Conservation (phyloP, 2,113 vertebrate species). For the Hippocampus abdominalis region DNA sequence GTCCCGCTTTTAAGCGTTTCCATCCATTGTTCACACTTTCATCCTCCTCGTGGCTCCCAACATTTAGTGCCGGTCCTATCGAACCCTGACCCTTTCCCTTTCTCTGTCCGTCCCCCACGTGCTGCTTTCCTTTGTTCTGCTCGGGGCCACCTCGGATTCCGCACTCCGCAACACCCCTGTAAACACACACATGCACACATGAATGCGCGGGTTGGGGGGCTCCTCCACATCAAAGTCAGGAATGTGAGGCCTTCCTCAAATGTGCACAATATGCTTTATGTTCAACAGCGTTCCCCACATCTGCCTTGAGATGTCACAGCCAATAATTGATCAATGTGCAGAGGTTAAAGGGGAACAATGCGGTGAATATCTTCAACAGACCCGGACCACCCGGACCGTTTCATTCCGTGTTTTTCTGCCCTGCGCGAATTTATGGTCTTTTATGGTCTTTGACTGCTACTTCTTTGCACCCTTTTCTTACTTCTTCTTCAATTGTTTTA, state of each 20-base stretch:
- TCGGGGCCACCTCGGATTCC: slow-evolving; percentile 18
- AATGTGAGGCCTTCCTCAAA: slow-evolving; percentile 42
- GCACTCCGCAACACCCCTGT: slow-evolving; percentile 18
- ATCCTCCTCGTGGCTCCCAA: neutral
- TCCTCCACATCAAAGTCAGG: slow-evolving; percentile 57
- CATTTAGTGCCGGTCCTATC: neutral
- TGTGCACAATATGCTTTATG: slow-evolving; percentile 28
- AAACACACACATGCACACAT: slow-evolving; percentile 9
- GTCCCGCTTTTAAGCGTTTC: neutral
- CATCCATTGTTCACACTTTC: neutral
- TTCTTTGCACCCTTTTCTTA: neutral
- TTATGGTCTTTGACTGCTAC: slow-evolving; percentile 1
- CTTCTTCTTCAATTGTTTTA: neutral
- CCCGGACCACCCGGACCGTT: slow-evolving; percentile 34
- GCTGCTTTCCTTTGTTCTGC: slow-evolving; percentile 36
- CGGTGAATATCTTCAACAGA: slow-evolving; percentile 19
- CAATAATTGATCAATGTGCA: slow-evolving; percentile 5
- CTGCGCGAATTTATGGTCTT: slow-evolving; percentile 1
- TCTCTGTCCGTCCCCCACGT: slow-evolving; percentile 22
- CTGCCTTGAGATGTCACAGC: slow-evolving; percentile 46
- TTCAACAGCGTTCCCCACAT: slow-evolving; percentile 19
- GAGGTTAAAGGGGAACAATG: slow-evolving; percentile 3
- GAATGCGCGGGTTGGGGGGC: slow-evolving; percentile 13
- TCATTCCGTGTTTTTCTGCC: neutral
- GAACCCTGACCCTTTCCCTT: slow-evolving; percentile 17